Percentiles rank a stretch among this genome's conserved stretches.
These are phyloP conservation scores for Drosophila greeni DNA, from an alignment of 2,888 invertebrate species.

Conservation along the genomic window DNA sequence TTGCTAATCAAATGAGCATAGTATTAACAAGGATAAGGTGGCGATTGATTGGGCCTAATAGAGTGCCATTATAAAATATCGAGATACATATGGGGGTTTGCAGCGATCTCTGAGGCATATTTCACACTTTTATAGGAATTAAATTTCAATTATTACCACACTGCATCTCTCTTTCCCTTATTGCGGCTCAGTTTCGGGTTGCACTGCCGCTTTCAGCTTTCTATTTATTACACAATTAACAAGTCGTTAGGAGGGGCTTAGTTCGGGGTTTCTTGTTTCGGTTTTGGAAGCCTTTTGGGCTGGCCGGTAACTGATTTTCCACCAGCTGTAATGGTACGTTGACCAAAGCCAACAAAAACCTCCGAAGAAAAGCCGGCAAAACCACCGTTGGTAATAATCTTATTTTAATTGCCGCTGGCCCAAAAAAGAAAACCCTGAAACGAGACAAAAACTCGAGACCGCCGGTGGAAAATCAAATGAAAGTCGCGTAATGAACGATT, in stretches of 20 bases:
- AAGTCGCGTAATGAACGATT: slow-evolving; percentile 40
- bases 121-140: slow-evolving; percentile 39
- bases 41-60: neutral
- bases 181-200: slow-evolving; percentile 25
- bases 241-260: slow-evolving; percentile 60
- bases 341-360: slow-evolving; percentile 18
- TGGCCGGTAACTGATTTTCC: slow-evolving; percentile 41
- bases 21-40: neutral
- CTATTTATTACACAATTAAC: slow-evolving; percentile 74
- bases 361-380: slow-evolving; percentile 31
- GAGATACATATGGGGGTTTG: neutral
- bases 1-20: neutral
- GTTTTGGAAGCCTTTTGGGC: slow-evolving; percentile 29
- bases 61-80: neutral
- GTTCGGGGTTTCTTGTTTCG: slow-evolving; percentile 32
- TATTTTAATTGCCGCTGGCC: slow-evolving; percentile 66
- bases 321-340: slow-evolving; percentile 19
- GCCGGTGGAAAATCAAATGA: slow-evolving; percentile 18
- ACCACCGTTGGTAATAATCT: slow-evolving; percentile 63
- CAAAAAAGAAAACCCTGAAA: slow-evolving; percentile 15
- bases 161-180: slow-evolving; percentile 24
- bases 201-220: slow-evolving; percentile 57
- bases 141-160: slow-evolving; percentile 72
- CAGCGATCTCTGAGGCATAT: neutral
- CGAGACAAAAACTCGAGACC: neutral